Evolutionary conservation across 2,113 vertebrate species (phyloP).

Genomic region (Prionailurus viverrinus): DNA sequence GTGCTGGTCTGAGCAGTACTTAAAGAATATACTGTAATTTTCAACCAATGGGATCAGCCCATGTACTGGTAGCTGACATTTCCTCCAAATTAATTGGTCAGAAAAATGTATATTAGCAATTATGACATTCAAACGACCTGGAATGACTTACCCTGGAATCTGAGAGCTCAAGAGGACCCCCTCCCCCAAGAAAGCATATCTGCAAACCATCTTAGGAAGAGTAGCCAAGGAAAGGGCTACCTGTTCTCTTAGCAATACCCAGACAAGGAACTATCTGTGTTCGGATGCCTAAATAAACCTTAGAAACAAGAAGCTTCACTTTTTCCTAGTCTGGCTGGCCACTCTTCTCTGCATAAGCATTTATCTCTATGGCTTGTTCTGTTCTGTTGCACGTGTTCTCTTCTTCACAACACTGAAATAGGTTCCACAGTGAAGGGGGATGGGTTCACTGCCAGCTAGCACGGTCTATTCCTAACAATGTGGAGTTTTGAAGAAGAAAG

Average conservation of each 20-base stretch:
- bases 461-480: not conserved
- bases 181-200: not conserved
- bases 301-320: not conserved
- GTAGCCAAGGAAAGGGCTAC: not conserved
- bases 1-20: not conserved
- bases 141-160: not conserved
- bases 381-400: not conserved
- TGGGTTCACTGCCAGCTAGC: not conserved
- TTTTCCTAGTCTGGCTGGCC: not conserved
- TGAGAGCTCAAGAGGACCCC: not conserved
- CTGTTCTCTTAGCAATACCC: not conserved
- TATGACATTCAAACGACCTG: not conserved
- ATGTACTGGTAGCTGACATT: not conserved
- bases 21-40: not conserved
- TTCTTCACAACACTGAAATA: not conserved
- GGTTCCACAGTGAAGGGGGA: not conserved
- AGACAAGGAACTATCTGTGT: not conserved
- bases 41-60: not conserved
- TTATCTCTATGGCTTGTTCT: not conserved
- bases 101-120: not conserved
- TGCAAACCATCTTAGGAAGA: not conserved
- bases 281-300: not conserved
- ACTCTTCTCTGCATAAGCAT: not conserved
- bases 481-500: not conserved
- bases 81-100: slow-evolving; percentile 29